Percentiles rank a stretch among this genome's conserved stretches.
These are phyloP conservation scores for Australoheros facetus DNA, from an alignment of 2,797 vertebrate genomes.

Conservation along the genomic window DNA sequence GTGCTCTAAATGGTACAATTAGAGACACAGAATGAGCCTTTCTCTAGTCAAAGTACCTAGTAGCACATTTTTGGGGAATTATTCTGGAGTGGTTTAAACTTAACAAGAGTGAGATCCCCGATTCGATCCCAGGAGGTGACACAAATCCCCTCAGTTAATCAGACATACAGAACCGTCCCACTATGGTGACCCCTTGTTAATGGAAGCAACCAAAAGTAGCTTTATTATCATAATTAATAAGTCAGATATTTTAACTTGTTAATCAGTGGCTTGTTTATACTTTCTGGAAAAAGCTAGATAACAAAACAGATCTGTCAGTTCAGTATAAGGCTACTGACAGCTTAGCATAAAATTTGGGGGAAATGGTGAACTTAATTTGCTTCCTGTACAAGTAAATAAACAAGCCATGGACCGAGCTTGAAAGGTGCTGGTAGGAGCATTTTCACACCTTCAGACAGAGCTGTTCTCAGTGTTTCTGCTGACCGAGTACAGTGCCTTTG, in stretches of 20 bases:
- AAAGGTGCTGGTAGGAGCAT: background rate
- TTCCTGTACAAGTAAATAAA: background rate
- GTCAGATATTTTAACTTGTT: background rate
- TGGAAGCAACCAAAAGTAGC: background rate
- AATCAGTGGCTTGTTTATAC: background rate
- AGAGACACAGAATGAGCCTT: background rate
- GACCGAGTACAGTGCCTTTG: background rate
- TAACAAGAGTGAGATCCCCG: background rate
- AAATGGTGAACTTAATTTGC: background rate
- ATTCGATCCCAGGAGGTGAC: background rate
- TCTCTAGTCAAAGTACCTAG: background rate
- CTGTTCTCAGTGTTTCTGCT: background rate
- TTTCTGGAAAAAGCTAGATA: background rate
- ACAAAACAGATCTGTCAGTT: background rate
- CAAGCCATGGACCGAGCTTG: background rate
- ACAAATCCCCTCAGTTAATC: background rate
- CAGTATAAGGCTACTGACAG: background rate
- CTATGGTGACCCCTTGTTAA: background rate
- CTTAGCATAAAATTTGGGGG: background rate
- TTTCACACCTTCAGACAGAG: background rate
- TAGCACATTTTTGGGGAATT: background rate
- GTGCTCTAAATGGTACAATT: accelerated
- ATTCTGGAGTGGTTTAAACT: background rate
- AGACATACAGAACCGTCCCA: background rate
- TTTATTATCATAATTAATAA: background rate